Percentiles rank a stretch among this genome's conserved stretches.
Evolutionary conservation across 1,140 invertebrate species (phyloP).

Genomic region (Micrasema longulum): DNA sequence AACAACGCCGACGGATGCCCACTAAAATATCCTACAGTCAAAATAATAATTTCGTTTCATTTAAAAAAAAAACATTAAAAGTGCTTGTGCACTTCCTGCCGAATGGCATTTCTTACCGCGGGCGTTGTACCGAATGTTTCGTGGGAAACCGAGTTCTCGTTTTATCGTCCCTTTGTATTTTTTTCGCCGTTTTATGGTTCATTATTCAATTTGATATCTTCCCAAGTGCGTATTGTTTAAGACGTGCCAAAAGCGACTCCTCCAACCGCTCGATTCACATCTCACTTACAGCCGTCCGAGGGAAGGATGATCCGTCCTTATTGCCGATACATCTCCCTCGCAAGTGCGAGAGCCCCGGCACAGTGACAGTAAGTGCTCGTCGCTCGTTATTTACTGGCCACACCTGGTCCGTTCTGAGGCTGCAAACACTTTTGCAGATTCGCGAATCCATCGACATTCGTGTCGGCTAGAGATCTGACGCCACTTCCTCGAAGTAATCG

Average conservation of each 20-base stretch:
- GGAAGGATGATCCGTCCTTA: too few relatives aligned
- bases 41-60: too few relatives aligned
- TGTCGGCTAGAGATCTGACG: slow-evolving; percentile 13
- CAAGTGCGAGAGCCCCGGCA: background rate
- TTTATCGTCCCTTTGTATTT: too few relatives aligned
- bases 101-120: too few relatives aligned
- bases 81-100: too few relatives aligned
- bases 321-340: background rate
- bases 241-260: slow-evolving; percentile 17
- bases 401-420: slow-evolving; percentile 16
- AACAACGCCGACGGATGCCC: too few relatives aligned
- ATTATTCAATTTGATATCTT: slow-evolving; percentile 14
- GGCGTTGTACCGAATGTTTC: too few relatives aligned
- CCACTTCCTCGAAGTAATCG: slow-evolving; percentile 16
- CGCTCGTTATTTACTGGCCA: slow-evolving; percentile 13
- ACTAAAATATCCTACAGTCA: too few relatives aligned
- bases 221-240: slow-evolving; percentile 20
- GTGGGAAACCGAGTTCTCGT: too few relatives aligned
- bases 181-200: background rate
- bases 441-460: slow-evolving; percentile 7
- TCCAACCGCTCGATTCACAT: background rate
- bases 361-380: slow-evolving; percentile 10
- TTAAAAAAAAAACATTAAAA: too few relatives aligned
- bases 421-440: background rate
- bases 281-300: background rate